Evolutionary conservation across 2,113 vertebrate genomes (phyloP), one percentile per base, ranked within the genome.

Genomic region (Myiagra hebetior): DNA sequence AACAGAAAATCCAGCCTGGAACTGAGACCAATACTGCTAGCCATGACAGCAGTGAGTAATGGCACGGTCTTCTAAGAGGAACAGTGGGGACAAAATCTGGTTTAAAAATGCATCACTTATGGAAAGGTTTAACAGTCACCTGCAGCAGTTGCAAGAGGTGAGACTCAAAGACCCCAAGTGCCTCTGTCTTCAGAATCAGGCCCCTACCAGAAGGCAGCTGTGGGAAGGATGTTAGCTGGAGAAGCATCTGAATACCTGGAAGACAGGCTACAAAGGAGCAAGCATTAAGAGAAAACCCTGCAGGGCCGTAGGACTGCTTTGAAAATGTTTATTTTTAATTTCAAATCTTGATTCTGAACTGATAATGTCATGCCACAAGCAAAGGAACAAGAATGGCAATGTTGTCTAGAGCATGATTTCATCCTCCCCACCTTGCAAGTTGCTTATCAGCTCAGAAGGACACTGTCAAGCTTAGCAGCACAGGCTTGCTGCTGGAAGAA

Each of bases 401-500:
- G 69, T n/a, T 83, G 67, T 93, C 64, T 86, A 47, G 68, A 94
- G 88, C 24, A 84, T 93, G 92, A 93, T 77, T 94, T 94, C 87
- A 95, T 81, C 63, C 77, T 87, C 68, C 68, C 47, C 23, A 30
- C 50, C 35, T 74, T 17, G 10, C 0, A 7, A 91, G 73, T 9
- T 76, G 59, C 82, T 64, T 85, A 90, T 91, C 82, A 67, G 24
- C 73, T 88, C 46, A 53, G 67, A 30, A 68, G 73, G 80, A 60
- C 72, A 77, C 46, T 39, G 49, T 93, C 47, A 88, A 69, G 85
- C 59, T 84, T 15, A 86, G 87, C 92, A 93, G 85, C 50, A 73
- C n/a, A 59, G 75, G 56, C 82, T 70, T 91, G 75, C 85, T 89
- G 42, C 55, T 80, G n/a, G n/a, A 95, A 93, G 46, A 93, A 76